Conservation (phyloP, 2,888 invertebrate genomes). For the Stratiomys singularior region DNA sequence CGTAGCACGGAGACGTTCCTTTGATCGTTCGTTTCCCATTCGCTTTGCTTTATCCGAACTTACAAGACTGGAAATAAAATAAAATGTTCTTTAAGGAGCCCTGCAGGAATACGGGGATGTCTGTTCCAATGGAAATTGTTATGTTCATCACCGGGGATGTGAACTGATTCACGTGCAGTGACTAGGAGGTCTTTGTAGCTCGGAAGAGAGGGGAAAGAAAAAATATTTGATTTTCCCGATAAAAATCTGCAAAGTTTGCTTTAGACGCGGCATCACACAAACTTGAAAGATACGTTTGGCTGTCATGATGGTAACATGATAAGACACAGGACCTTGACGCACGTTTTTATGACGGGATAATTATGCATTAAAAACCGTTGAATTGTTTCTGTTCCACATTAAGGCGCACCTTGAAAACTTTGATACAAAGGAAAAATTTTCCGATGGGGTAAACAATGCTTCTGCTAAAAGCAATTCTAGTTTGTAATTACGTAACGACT, state of each 20-base stretch:
- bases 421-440: no score
- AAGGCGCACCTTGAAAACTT: no score
- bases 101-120: background rate
- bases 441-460: no score
- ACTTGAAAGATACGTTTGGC: no score
- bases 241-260: background rate
- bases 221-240: background rate
- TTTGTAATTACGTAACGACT: no score
- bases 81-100: conserved; percentile 33
- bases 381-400: no score
- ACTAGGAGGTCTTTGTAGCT: background rate
- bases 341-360: no score
- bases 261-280: background rate
- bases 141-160: conserved; percentile 11
- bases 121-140: conserved; percentile 26
- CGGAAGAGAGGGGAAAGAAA: background rate
- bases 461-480: no score
- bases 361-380: no score
- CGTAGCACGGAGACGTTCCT: conserved; percentile 13
- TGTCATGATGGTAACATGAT: no score
- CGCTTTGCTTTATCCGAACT: conserved; percentile 19
- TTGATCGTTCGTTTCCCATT: conserved; percentile 32
- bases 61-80: conserved; percentile 10
- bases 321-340: no score
- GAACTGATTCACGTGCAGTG: conserved; percentile 5